phyloP scores from a whole-genome alignment of 1,140 invertebrate genomes.

The Drusus annulatus region DNA sequence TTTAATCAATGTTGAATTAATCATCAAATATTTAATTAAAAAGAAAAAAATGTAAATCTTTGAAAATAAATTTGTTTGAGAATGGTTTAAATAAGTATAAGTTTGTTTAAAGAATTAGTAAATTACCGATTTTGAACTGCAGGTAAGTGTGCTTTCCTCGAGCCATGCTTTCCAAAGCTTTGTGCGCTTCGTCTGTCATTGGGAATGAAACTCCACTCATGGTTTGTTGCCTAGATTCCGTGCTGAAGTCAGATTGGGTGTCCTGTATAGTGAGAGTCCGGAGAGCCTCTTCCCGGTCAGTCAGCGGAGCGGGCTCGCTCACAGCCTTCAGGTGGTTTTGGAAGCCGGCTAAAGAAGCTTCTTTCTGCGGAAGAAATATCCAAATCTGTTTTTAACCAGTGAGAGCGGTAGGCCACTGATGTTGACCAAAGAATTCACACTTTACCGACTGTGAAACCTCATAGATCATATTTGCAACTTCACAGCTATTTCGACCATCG shows the following conservation, averaged over 20 bases:
- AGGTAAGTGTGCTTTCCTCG: constrained; percentile 81
- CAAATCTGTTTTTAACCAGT: too few species aligned
- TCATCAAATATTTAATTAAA: too few species aligned
- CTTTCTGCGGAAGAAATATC: constrained; percentile 72
- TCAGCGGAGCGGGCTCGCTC: constrained; percentile 89
- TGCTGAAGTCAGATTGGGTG: constrained; percentile 82
- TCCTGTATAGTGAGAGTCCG: constrained; percentile 85
- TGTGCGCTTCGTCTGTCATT: constrained; percentile 85
- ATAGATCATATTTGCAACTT: too few species aligned
- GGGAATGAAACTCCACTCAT: constrained; percentile 94
- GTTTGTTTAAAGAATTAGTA: too few species aligned
- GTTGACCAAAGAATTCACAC: too few species aligned
- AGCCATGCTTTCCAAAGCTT: constrained; percentile 80
- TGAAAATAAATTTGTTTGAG: too few species aligned
- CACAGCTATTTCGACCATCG: too few species aligned
- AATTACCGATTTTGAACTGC: constrained; percentile 80
- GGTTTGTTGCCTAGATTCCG: constrained; percentile 92
- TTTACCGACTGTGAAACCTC: too few species aligned
- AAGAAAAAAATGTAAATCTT: too few species aligned
- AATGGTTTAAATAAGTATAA: too few species aligned
- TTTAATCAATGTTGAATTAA: too few species aligned
- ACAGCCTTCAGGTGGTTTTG: constrained; percentile 83
- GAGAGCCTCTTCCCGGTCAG: constrained; percentile 90
- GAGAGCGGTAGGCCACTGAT: too few species aligned
- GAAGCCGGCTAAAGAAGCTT: constrained; percentile 88